Evolutionary conservation across 2,797 vertebrate species (phyloP), one percentile per base, ranked within the genome.

Genomic region (Columba guinea): DNA sequence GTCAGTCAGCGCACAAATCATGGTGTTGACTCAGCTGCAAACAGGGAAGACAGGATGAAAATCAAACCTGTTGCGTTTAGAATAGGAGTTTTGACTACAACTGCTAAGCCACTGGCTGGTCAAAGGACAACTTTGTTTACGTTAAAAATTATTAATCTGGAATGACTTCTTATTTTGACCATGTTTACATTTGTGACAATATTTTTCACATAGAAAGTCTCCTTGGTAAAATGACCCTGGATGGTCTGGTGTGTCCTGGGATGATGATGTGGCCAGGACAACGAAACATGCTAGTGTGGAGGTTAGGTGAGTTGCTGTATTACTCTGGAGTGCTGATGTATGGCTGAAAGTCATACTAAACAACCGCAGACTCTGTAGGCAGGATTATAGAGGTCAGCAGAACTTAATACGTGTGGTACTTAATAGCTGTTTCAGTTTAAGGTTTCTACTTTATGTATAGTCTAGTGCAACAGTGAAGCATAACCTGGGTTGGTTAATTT

Each of bases 61-160:
- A 65, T 81, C 58, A 70, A 71, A 81, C 13, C 28, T 46, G 13
- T 65, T 51, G 32, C 23, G 7, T 87, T 88, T 59, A 84, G 62
- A 46, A 13, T 11, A 59, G 21, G 27, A 65, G 21, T 41, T 69
- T 23, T 62, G 34, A 69, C 5, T 81, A 39, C 19, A 86, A 27
- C 19, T 86, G 74, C 53, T 58, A 53, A 89, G 41, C 13, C 46
- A 28, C 28, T 78, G 39, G 3, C 77, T 95, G 73, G 59, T 87
- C 60, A 94, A 81, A 80, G 80, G 65, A 82, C 58, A 35, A 32
- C 58, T 92, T 92, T 79, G 79, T 71, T 71, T 92, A 39, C 53
- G 9, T 81, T 73, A 81, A 69, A 68, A 69, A 79, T 95, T 88
- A 73, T 93, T 93, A 59, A 71, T 89, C 91, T 87, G 86, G 24